A percentile compares a stretch with the other conserved stretches of the same genome.
Evolutionary conservation across 1,140 invertebrate genomes (phyloP).

Genomic region (Drosophila kikkawai): DNA sequence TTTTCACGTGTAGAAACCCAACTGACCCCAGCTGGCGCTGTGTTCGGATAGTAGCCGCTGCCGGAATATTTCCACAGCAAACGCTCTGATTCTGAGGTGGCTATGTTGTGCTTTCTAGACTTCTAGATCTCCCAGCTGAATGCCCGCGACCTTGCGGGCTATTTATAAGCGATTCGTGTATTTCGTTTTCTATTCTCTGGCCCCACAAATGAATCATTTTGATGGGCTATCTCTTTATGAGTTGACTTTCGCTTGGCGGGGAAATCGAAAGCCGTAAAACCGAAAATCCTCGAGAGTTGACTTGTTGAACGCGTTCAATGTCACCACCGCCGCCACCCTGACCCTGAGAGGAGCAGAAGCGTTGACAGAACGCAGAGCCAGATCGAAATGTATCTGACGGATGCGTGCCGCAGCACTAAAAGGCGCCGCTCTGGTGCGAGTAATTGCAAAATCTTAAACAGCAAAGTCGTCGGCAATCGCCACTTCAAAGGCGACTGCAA

Average conservation of each 20-base stretch:
- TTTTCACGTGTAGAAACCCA: not conserved
- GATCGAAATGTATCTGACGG: slow-evolving; percentile 25
- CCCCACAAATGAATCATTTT: slow-evolving; percentile 72
- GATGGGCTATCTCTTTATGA: slow-evolving; percentile 43
- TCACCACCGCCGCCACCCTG: slow-evolving; percentile 45
- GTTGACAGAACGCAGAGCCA: slow-evolving; percentile 31
- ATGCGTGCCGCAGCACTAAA: slow-evolving; percentile 10
- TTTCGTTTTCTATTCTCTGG: slow-evolving; percentile 38
- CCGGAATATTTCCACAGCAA: slow-evolving; percentile 26
- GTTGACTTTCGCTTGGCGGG: slow-evolving; percentile 56
- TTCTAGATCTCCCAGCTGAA: slow-evolving; percentile 43
- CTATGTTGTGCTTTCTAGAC: slow-evolving; percentile 33
- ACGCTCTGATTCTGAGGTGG: slow-evolving; percentile 27
- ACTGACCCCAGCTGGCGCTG: slow-evolving; percentile 27
- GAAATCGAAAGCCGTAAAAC: slow-evolving; percentile 51
- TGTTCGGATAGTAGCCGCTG: not conserved
- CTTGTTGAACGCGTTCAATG: slow-evolving; percentile 73
- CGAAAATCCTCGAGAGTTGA: slow-evolving; percentile 40
- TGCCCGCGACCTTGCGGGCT: slow-evolving; percentile 65
- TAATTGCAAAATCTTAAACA: slow-evolving; percentile 55
- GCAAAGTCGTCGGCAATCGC: slow-evolving; percentile 22
- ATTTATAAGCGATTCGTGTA: slow-evolving; percentile 63
- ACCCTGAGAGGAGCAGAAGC: slow-evolving; percentile 49
- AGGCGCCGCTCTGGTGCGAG: slow-evolving; percentile 17
- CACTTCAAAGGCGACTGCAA: slow-evolving; percentile 71